Percentiles rank a stretch among this genome's conserved stretches.
Conservation (phyloP, 2,888 invertebrate species). For the Limulus polyphemus region DNA sequence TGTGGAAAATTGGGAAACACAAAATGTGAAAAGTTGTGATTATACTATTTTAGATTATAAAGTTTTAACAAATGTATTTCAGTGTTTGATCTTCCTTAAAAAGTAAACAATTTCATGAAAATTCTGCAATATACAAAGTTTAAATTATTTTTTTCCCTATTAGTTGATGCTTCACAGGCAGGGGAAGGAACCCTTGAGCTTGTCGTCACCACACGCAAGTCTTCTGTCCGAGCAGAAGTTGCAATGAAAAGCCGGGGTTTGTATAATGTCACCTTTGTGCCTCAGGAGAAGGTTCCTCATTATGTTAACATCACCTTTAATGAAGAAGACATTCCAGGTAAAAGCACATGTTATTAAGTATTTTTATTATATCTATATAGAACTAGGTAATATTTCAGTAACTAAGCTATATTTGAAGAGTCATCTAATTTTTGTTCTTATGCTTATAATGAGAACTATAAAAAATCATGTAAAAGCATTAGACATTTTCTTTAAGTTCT, state of each 20-base stretch:
- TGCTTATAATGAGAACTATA: too few relatives aligned
- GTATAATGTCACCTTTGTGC: conserved; percentile 48
- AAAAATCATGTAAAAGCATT: too few relatives aligned
- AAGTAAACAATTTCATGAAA: too few relatives aligned
- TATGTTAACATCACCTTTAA: conserved; percentile 89
- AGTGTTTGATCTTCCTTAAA: too few relatives aligned
- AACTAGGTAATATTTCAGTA: neutral
- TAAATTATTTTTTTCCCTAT: conserved; percentile 6
- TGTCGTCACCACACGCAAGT: conserved; percentile 76
- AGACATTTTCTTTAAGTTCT: too few relatives aligned
- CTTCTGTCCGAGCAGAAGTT: conserved; percentile 78
- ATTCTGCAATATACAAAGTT: conserved; percentile 38
- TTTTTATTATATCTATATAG: neutral
- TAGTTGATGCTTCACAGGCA: conserved; percentile 83
- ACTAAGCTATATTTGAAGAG: neutral
- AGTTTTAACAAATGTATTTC: too few relatives aligned
- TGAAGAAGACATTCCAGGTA: conserved; percentile 67
- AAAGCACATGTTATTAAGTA: conserved; percentile 1
- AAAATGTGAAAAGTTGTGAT: too few relatives aligned
- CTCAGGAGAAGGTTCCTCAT: conserved; percentile 73
- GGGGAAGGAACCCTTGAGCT: conserved; percentile 85
- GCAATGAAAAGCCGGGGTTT: conserved; percentile 78
- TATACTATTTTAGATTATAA: too few relatives aligned
- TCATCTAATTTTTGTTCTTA: too few relatives aligned
- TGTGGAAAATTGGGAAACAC: too few relatives aligned